These are phyloP conservation scores for Baccha elongata DNA, from an alignment of 2,888 invertebrate species.

Conservation along the genomic window DNA sequence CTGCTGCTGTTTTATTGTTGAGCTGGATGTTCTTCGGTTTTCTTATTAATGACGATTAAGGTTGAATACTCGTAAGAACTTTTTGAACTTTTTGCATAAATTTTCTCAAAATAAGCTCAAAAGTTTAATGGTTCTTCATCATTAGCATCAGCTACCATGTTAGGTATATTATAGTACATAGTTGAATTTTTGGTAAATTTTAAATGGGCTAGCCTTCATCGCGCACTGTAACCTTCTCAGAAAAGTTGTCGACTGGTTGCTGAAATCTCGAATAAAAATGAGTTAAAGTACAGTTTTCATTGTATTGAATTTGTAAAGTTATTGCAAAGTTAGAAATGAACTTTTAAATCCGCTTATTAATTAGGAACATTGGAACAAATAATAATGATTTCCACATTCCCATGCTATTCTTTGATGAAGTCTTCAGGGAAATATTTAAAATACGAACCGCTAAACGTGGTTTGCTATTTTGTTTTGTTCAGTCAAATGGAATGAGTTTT, in stretches of 20 bases:
- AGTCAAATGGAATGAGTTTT: neutral
- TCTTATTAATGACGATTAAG: conserved; percentile 72
- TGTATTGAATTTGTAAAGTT: conserved; percentile 57
- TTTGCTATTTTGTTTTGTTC: conserved; percentile 15
- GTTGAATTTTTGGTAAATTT: conserved; percentile 16
- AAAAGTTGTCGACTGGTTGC: conserved; percentile 31
- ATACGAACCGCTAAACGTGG: conserved; percentile 4
- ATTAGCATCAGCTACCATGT: conserved; percentile 58
- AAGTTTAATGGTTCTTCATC: conserved; percentile 70
- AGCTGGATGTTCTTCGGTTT: conserved; percentile 61
- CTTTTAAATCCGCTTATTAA: conserved; percentile 70
- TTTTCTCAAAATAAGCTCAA: conserved; percentile 62
- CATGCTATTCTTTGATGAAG: neutral
- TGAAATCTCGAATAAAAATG: conserved; percentile 40
- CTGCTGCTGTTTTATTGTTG: conserved; percentile 52
- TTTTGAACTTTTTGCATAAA: conserved; percentile 70
- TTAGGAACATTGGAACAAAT: conserved; percentile 33
- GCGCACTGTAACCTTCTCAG: neutral
- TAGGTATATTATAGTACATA: conserved; percentile 16
- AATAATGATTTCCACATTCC: conserved; percentile 3
- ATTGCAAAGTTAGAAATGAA: conserved; percentile 45
- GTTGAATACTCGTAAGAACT: conserved; percentile 67
- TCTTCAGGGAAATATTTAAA: neutral
- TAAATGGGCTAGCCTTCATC: neutral
- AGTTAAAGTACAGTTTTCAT: conserved; percentile 46